Conservation (phyloP, 2,797 vertebrate species). For the Capromys pilorides region DNA sequence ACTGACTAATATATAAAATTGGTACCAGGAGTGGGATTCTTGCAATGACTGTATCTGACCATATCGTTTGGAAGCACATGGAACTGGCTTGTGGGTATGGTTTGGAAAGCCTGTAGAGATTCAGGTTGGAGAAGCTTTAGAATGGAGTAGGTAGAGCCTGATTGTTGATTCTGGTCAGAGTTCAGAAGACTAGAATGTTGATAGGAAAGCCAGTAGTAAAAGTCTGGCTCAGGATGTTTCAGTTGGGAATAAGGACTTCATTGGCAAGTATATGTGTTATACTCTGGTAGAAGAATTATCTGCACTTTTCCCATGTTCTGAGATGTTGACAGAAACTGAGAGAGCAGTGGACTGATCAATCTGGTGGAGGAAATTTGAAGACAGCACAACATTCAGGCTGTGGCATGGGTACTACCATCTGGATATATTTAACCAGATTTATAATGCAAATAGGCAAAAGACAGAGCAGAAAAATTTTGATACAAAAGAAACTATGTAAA, state of each 20-base stretch:
- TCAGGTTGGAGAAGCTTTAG: neutral
- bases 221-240: neutral
- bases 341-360: neutral
- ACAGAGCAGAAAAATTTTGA: neutral
- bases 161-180: neutral
- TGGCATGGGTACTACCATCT: neutral
- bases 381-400: neutral
- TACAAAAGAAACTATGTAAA: neutral
- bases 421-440: neutral
- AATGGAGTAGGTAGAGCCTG: neutral
- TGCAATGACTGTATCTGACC: neutral
- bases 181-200: neutral
- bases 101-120: neutral
- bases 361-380: neutral
- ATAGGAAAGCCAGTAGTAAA: neutral
- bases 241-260: neutral
- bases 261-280: neutral
- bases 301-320: neutral
- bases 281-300: neutral
- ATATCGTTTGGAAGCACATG: neutral
- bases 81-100: neutral
- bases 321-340: neutral
- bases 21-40: neutral
- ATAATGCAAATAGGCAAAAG: neutral
- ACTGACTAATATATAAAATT: neutral